Evolutionary conservation across 2,888 invertebrate genomes (phyloP), one percentile per base, ranked within the genome.

Genomic region (Neuroscelio doddi): DNA sequence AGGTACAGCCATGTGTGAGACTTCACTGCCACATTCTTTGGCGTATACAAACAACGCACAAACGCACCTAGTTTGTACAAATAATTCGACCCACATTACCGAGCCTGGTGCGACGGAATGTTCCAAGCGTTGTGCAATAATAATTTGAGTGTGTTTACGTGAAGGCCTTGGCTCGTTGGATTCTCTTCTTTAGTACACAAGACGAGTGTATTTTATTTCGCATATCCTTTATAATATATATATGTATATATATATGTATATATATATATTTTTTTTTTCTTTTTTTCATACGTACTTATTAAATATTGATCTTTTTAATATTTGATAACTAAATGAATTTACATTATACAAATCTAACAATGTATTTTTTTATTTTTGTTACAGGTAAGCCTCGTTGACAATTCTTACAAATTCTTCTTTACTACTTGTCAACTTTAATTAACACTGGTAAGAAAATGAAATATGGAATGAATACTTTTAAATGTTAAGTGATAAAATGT

Each of bases 21-120:
- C 64, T 66, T 68, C 62, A 56, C 53, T 65, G 66, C 63, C 63
- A 68, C 68, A 64, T 64, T 67, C 64, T 57, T 68, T 50, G 47
- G 70, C 74, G 69, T 75, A 69, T 73, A 73, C 69, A 74, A 76
- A 77, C 73, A 78, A 61, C 67, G 61, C 62, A 51, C 66, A 69
- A 66, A 68, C 70, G 72, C 71, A 68, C 71, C 71, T 71, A 76
- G 76, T 80, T 79, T 79, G 77, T 75, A 77, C 78, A 80, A 80
- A 79, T 77, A 80, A 79, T 77, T 80, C 73, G 73, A 72, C 74
- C 69, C 69, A 68, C 62, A 62, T 70, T 58, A 68, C 68, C 63
- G 64, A 72, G 69, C 53, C 57, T 51, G 61, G 62, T 58, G 62
- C 50, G 68, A 71, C 68, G 68, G 69, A 74, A 72, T 71, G 73